Base-by-base conservation (phyloP, 2,113 vertebrate species). In the Atrichornis clamosus region DNA sequence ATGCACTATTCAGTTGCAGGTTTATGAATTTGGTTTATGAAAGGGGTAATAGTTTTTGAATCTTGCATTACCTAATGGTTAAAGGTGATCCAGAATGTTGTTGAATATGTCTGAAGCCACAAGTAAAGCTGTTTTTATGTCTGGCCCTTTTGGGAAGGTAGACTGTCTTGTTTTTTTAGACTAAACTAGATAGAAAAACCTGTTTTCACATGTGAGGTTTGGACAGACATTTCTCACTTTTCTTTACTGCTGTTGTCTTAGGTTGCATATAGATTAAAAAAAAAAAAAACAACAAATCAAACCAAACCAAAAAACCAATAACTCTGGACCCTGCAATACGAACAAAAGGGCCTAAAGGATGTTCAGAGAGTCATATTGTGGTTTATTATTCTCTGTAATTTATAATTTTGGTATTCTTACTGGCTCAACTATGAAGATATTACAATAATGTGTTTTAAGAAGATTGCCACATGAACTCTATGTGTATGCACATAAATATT, bases 181-280 rank as follows among this genome's bases (percentile, higher is more conserved):
- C 24, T 63, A 64, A 83, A 91, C 20, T 77, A 10, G 55, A 95
- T 42, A 92, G 82, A 37, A 95, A 96, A 96, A 70, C n/a, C 15
- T 35, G 59, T 56, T 94, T 89, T 52, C 39, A 82, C 10, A 27
- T n/a, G 37, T 32, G 37, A 94, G 24, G 49, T 80, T 91, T 93
- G 73, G 39, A 63, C 2, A 13, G 49, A 42, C 7, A 26, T 73
- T 86, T 81, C 37, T 59, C 6, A 8, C 17, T 33, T 84, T 92
- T 63, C 30, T 79, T 83, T 67, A 56, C 39, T 52, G 10, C 10
- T 86, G 4, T 73, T 83, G 21, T 58, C 35, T 73, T 73, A 70
- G 46, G 28, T 91, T 86, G n/a, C 17, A 14, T 58, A 22, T 15
- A 55, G 18, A 15, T 84, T 46, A 2, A 2, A 46, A 77, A 56